phyloP scores from a whole-genome alignment of 1,140 invertebrate species.

The Episyrphus balteatus region DNA sequence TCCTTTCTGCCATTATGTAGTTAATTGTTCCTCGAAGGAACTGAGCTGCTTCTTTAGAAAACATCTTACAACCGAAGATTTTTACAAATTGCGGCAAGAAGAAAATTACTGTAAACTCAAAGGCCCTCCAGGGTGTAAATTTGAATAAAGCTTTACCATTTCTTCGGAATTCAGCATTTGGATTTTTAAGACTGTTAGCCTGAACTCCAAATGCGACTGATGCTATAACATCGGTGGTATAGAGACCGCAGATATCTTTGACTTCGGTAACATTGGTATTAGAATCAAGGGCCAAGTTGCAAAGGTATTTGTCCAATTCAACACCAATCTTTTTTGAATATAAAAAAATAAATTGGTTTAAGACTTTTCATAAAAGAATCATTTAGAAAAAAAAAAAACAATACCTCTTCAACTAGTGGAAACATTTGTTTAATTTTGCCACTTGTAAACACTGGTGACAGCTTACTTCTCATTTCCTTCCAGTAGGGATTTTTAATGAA shows the following conservation, averaged over 20 bases:
- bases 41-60: constrained; percentile 8
- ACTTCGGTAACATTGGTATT: constrained; percentile 15
- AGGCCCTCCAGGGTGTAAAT: constrained; percentile 39
- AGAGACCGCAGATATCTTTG: constrained; percentile 41
- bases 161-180: constrained; percentile 36
- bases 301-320: constrained; percentile 13
- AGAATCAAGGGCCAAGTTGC: neutral
- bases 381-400: neutral
- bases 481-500: constrained; percentile 36
- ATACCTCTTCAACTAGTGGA: constrained; percentile 39
- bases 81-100: constrained; percentile 33
- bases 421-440: constrained; percentile 47
- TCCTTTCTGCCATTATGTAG: constrained; percentile 29
- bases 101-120: constrained; percentile 39
- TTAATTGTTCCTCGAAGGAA: constrained; percentile 32
- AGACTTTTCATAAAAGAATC: too few species aligned
- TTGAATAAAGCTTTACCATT: constrained; percentile 38
- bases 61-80: constrained; percentile 18
- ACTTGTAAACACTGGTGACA: constrained; percentile 44
- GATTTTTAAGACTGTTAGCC: constrained; percentile 41
- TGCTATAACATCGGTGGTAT: constrained; percentile 47
- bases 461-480: constrained; percentile 41
- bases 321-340: constrained; percentile 21
- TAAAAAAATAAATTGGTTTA: too few species aligned
- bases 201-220: constrained; percentile 47